Conservation (phyloP, 1,140 invertebrate species). For the Hyles euphorbiae region DNA sequence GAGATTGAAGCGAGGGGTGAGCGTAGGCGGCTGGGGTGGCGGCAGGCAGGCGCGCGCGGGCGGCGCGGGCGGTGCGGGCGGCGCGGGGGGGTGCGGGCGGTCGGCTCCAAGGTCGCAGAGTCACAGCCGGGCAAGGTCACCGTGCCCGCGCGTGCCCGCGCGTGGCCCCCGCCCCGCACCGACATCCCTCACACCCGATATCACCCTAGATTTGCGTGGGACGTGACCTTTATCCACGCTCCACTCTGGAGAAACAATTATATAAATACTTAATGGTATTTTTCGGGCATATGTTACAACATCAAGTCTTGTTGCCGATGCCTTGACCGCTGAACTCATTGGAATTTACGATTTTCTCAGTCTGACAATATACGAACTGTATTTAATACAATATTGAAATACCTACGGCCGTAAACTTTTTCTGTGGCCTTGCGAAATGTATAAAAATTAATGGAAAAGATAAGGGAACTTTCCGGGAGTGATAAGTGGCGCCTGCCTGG, state of each 20-base stretch:
- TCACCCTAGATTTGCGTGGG: conserved; percentile 68
- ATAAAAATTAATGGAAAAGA: not conserved
- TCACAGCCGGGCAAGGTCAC: conserved; percentile 72
- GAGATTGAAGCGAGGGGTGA: conserved; percentile 19
- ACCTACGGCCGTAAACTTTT: too few species aligned
- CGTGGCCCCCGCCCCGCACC: conserved; percentile 25
- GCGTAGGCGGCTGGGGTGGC: conserved; percentile 16
- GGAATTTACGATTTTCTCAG: too few species aligned
- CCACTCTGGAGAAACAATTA: conserved; percentile 67
- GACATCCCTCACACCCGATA: conserved; percentile 44
- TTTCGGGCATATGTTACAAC: conserved; percentile 21
- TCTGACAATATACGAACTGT: too few species aligned
- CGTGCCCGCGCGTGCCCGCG: conserved; percentile 64
- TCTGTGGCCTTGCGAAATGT: too few species aligned
- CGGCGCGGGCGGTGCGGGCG: conserved; percentile 27
- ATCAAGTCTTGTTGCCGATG: conserved; percentile 1
- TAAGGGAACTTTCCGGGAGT: conserved; percentile 15
- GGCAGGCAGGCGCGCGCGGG: conserved; percentile 25
- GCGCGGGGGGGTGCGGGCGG: conserved; percentile 32
- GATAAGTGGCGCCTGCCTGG: conserved; percentile 11
- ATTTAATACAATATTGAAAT: too few species aligned
- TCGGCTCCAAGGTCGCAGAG: conserved; percentile 69
- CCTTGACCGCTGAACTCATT: too few species aligned
- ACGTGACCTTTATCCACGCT: conserved; percentile 72
- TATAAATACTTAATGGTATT: conserved; percentile 66